A percentile compares a stretch with the other conserved stretches of the same genome.
Conservation (phyloP, 1,140 invertebrate genomes). For the Heliconius melpomene region DNA sequence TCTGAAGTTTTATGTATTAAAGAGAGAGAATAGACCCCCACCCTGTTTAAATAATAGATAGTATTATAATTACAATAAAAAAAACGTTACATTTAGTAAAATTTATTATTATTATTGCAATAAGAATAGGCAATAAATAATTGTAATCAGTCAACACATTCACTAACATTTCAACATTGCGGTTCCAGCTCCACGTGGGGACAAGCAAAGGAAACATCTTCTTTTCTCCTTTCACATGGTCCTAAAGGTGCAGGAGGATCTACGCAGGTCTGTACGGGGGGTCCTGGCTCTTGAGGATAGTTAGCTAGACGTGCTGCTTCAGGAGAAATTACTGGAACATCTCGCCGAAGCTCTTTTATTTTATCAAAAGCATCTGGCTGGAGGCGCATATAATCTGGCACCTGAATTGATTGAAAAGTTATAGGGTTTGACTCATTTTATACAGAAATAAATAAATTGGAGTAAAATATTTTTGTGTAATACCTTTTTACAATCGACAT, state of each 20-base stretch:
- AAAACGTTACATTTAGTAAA: background rate
- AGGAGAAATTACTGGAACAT: constrained; percentile 63
- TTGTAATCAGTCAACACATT: constrained; percentile 19
- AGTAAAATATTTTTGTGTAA: background rate
- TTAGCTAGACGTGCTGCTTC: constrained; percentile 54
- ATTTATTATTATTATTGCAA: background rate
- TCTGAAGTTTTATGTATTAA: too few relatives aligned
- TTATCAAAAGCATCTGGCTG: constrained; percentile 59
- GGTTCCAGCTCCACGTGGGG: constrained; percentile 50
- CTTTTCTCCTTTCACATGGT: constrained; percentile 53
- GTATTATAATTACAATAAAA: background rate
- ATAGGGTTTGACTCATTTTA: too few relatives aligned
- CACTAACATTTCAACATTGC: constrained; percentile 59
- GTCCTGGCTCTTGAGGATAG: constrained; percentile 43
- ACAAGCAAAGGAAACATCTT: constrained; percentile 71
- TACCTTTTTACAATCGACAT: constrained; percentile 68
- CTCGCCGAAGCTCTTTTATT: constrained; percentile 59
- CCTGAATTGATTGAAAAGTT: constrained; percentile 40
- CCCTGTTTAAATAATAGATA: background rate
- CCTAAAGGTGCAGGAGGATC: constrained; percentile 42
- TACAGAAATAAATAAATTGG: too few relatives aligned
- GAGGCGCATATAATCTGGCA: constrained; percentile 68
- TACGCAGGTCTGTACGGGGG: constrained; percentile 48
- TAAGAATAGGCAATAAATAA: background rate
- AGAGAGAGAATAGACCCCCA: too few relatives aligned